Percentiles rank a stretch among this genome's conserved stretches.
Conservation (phyloP, 2,888 invertebrate species). For the Melitaea athalia region DNA sequence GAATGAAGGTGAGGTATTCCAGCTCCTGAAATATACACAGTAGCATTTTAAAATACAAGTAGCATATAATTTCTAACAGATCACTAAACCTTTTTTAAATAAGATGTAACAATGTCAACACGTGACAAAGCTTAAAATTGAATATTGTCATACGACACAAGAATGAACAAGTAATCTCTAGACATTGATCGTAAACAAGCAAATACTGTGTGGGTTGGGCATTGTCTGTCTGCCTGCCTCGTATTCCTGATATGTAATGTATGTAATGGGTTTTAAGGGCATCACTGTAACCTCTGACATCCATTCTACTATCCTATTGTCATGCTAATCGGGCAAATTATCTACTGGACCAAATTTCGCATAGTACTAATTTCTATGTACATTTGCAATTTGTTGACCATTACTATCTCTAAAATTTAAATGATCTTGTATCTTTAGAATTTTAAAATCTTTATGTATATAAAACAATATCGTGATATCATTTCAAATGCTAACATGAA, state of each 20-base stretch:
- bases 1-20: no score
- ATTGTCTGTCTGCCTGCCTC: conserved; percentile 67
- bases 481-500: conserved; percentile 6
- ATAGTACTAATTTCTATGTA: conserved; percentile 17
- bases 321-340: conserved; percentile 65
- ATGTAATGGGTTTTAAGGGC: conserved; percentile 65
- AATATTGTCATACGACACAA: conserved; percentile 45
- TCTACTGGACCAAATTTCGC: conserved; percentile 46
- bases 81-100: background rate
- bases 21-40: background rate
- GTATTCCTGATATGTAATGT: conserved; percentile 44
- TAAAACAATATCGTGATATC: conserved; percentile 21
- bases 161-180: conserved; percentile 57
- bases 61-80: background rate
- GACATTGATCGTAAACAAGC: conserved; percentile 60
- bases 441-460: conserved; percentile 12
- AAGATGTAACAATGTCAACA: conserved; percentile 11
- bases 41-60: background rate
- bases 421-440: background rate
- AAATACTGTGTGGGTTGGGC: conserved; percentile 68
- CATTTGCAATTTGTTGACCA: background rate
- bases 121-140: conserved; percentile 32
- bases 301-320: conserved; percentile 63
- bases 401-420: background rate
- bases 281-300: conserved; percentile 69